These are phyloP conservation scores for Ailuropoda melanoleuca DNA, from an alignment of 2,113 vertebrate genomes.

Conservation along the genomic window DNA sequence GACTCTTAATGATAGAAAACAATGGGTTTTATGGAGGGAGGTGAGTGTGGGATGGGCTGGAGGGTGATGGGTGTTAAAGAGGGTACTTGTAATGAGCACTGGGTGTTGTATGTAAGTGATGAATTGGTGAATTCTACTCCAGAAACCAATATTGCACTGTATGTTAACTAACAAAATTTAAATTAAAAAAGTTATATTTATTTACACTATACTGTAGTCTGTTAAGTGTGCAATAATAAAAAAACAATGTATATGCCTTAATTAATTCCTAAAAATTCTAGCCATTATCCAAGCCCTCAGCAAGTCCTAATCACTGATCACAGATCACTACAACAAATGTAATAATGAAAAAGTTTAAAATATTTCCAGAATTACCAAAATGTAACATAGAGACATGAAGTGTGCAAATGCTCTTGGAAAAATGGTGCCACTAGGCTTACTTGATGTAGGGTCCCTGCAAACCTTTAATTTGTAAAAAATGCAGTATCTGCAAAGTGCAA, in stretches of 20 bases:
- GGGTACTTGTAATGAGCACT: too few relatives aligned
- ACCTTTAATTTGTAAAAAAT: background rate
- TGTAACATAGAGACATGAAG: background rate
- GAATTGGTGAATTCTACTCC: too few relatives aligned
- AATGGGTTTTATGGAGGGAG: too few relatives aligned
- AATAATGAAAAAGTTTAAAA: background rate
- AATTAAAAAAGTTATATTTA: background rate
- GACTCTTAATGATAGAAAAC: too few relatives aligned
- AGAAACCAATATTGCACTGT: background rate
- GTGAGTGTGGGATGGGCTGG: too few relatives aligned
- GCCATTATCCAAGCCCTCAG: background rate
- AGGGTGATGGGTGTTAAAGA: too few relatives aligned
- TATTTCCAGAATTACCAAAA: background rate
- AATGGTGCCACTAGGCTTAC: background rate
- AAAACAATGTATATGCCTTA: background rate
- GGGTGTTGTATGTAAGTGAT: too few relatives aligned
- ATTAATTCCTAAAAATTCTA: background rate
- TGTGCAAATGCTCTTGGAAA: background rate
- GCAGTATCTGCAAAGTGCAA: background rate
- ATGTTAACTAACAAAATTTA: background rate
- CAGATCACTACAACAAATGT: too few relatives aligned
- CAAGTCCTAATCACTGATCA: background rate
- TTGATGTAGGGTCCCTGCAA: background rate
- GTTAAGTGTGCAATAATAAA: background rate
- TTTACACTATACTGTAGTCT: background rate